Percentiles rank a stretch among this genome's conserved stretches.
These are phyloP conservation scores for Aramus guarauna DNA, from an alignment of 2,113 vertebrate genomes.

Conservation along the genomic window DNA sequence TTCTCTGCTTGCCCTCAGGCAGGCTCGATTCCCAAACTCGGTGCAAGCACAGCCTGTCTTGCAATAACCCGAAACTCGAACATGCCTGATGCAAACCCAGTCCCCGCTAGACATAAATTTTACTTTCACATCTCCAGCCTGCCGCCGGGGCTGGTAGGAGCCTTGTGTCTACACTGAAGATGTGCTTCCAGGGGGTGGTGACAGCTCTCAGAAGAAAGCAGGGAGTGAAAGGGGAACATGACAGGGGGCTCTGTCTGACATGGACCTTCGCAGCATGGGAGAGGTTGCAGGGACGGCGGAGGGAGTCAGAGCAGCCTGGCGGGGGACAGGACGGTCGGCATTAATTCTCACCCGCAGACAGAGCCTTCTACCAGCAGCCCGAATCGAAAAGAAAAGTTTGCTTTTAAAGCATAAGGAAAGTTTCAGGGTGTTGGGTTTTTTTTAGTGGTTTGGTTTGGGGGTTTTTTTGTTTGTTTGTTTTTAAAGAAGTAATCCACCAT, in stretches of 20 bases:
- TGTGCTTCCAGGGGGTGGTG: conserved; percentile 75
- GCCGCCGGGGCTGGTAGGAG: conserved; percentile 72
- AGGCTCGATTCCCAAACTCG: background rate
- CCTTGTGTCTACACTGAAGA: conserved; percentile 74
- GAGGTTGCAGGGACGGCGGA: conserved; percentile 45
- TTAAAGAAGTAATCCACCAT: background rate
- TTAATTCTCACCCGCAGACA: conserved; percentile 57
- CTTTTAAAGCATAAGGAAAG: conserved; percentile 7
- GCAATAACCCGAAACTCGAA: background rate
- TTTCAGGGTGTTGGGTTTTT: background rate
- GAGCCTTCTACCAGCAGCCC: background rate
- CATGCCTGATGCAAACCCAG: background rate
- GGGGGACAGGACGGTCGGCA: background rate
- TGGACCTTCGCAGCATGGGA: conserved; percentile 81
- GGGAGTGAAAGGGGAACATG: conserved; percentile 75
- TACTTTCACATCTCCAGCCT: conserved; percentile 63
- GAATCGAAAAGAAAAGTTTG: background rate
- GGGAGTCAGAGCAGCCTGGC: conserved; percentile 43
- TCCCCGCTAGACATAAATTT: conserved; percentile 12
- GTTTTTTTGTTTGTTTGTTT: no score
- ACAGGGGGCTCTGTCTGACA: conserved; percentile 87
- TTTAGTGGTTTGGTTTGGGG: no score
- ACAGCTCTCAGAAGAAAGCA: conserved; percentile 80
- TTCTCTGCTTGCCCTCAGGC: background rate
- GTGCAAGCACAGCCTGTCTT: background rate